Conservation (phyloP, 2,113 vertebrate genomes). For the Ictalurus furcatus region DNA sequence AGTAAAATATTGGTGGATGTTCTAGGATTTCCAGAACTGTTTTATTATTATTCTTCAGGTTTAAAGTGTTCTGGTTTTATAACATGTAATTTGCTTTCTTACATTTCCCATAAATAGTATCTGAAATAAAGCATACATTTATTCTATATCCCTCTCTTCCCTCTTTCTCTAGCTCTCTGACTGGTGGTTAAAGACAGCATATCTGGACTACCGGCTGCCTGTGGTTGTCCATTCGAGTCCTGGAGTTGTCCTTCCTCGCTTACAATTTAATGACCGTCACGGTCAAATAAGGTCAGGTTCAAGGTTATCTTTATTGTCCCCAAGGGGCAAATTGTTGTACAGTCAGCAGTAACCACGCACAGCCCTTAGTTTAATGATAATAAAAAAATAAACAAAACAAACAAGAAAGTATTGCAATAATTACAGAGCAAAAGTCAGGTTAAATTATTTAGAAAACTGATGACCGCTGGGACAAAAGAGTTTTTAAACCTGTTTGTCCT, state of each 20-base stretch:
- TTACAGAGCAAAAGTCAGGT: too few species aligned
- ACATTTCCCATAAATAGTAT: not conserved
- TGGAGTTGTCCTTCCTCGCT: slow-evolving; percentile 84
- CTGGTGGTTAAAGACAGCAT: slow-evolving; percentile 95
- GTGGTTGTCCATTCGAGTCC: slow-evolving; percentile 93
- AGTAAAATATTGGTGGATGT: not conserved
- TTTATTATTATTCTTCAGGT: not conserved
- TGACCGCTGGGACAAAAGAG: too few species aligned
- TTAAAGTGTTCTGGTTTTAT: not conserved
- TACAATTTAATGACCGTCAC: slow-evolving; percentile 86
- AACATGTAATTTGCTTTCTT: too few species aligned
- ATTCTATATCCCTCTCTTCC: not conserved
- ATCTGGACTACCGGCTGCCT: slow-evolving; percentile 89
- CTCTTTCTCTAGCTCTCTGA: slow-evolving; percentile 80
- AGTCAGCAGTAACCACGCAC: too few species aligned
- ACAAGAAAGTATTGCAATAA: too few species aligned
- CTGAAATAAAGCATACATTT: not conserved
- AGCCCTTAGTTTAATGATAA: too few species aligned
- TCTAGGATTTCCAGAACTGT: not conserved
- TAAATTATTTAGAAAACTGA: too few species aligned
- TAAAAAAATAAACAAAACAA: too few species aligned
- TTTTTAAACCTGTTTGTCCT: too few species aligned
- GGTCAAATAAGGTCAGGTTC: slow-evolving; percentile 89
- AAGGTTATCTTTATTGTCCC: too few species aligned
- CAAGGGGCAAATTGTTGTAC: too few species aligned